phyloP scores from a whole-genome alignment of 2,797 vertebrate species.

The Anomalospiza imberbis region DNA sequence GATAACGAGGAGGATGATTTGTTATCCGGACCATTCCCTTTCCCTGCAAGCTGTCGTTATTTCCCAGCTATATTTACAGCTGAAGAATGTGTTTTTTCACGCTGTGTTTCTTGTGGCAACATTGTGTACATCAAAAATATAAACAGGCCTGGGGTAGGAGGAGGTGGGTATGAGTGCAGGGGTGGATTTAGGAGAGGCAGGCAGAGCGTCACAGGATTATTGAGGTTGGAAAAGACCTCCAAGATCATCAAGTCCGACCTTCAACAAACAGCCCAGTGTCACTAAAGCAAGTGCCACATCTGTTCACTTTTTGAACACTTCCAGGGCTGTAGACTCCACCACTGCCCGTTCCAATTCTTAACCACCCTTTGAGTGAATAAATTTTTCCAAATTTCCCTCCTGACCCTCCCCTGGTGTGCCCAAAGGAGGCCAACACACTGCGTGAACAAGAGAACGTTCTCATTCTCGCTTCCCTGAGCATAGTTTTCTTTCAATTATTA shows the following conservation, averaged over 20 bases:
- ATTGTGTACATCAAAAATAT: not conserved
- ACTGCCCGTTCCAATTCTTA: not conserved
- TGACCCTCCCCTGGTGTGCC: not conserved
- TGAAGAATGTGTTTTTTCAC: not conserved
- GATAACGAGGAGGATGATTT: not conserved
- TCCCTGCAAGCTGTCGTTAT: not conserved
- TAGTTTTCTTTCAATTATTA: not conserved
- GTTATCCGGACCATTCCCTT: not conserved
- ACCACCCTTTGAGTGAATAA: not conserved
- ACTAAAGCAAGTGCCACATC: not conserved
- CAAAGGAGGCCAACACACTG: not conserved
- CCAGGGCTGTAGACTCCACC: not conserved
- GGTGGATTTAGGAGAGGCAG: not conserved
- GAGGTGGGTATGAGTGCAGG: not conserved
- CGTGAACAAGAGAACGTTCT: accelerated
- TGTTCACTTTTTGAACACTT: accelerated
- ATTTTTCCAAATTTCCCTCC: not conserved
- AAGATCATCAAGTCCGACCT: not conserved
- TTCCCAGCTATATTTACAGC: not conserved
- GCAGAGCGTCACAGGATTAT: not conserved
- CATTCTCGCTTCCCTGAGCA: accelerated
- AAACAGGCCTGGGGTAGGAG: not conserved
- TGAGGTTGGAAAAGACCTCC: not conserved
- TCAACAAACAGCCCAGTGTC: not conserved
- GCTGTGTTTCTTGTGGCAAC: not conserved